Base-by-base conservation (phyloP, 2,797 vertebrate genomes). In the Oreochromis mossambicus region DNA sequence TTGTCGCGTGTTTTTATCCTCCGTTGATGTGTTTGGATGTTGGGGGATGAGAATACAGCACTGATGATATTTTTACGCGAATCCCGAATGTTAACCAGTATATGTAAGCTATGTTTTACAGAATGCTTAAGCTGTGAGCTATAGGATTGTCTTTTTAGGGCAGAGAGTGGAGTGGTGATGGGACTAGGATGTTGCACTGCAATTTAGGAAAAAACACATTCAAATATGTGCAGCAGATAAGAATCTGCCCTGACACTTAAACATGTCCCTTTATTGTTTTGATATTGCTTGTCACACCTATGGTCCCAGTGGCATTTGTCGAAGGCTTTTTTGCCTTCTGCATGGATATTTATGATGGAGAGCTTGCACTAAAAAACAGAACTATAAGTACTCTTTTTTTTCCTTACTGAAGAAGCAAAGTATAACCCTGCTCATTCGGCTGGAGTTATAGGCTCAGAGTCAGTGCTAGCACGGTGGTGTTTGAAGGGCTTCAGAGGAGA, bases 401-500 rank as follows among this genome's bases (percentile, higher is more conserved):
- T 36, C 58, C 34, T 76, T 10, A 3, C 54, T 17, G 77, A 58
- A n/a, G 52, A 26, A 56, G 38, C 41, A n/a, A 51, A 68, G 41
- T 38, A n/a, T 50, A 14, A 15, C 3, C n/a, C n/a, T 78, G 17
- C 34, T 43, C 61, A 83, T 80, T 77, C 70, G 15, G 34, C 36
- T 38, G 32, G 50, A 70, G 55, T 52, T 80, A 4, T 7, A 24
- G 58, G 78, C 58, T 85, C 76, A n/a, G 29, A 4, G 55, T 11
- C 73, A 13, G 56, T 77, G 77, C 19, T 73, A 46, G 51, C 81
- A 51, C 13, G 24, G 70, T 83, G 80, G 19, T 79, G 77, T 86
- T 78, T 87, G 80, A 81, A 86, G 79, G 84, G 82, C 83, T 88
- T 83, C 66, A 85, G 81, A 84, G 51, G 77, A 86, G 80, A 91